These are phyloP conservation scores for Falco rusticolus DNA, from an alignment of 2,797 vertebrate species.

Conservation along the genomic window DNA sequence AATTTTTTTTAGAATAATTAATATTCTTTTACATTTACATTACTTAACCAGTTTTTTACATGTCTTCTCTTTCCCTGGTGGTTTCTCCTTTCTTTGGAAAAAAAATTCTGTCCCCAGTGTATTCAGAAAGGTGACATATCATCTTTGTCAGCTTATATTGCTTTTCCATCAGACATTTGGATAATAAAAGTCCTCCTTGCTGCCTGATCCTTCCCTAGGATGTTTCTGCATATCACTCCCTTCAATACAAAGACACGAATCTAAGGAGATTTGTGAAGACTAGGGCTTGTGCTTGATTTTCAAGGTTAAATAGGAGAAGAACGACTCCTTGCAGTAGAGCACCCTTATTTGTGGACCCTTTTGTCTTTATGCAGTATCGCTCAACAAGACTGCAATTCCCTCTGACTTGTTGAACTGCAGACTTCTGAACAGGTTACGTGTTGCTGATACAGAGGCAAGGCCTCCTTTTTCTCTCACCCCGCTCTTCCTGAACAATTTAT, in stretches of 20 bases:
- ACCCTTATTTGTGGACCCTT: not conserved
- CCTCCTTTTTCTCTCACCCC: not conserved
- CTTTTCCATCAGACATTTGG: not conserved
- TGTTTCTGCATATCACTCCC: not conserved
- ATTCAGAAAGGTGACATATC: not conserved
- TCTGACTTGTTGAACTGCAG: not conserved
- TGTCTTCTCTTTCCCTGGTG: not conserved
- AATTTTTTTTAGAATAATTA: too few relatives aligned
- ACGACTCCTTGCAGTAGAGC: not conserved
- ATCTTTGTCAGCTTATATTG: not conserved
- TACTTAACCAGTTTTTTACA: not conserved
- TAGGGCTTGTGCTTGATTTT: not conserved
- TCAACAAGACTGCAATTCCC: slow-evolving; percentile 7
- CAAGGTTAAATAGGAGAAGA: slow-evolving; percentile 18
- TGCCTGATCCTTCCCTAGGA: not conserved
- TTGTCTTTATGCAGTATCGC: not conserved
- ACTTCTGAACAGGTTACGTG: not conserved
- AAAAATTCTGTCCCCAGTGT: not conserved
- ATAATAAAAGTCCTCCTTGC: not conserved
- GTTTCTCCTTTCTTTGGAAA: not conserved
- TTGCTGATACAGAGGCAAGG: not conserved
- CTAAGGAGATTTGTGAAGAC: not conserved
- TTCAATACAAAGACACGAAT: not conserved
- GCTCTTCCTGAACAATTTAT: slow-evolving; percentile 17
- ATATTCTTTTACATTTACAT: too few relatives aligned